Base-by-base conservation (phyloP, 2,797 vertebrate species). In the Melanotaenia maccullochi region DNA sequence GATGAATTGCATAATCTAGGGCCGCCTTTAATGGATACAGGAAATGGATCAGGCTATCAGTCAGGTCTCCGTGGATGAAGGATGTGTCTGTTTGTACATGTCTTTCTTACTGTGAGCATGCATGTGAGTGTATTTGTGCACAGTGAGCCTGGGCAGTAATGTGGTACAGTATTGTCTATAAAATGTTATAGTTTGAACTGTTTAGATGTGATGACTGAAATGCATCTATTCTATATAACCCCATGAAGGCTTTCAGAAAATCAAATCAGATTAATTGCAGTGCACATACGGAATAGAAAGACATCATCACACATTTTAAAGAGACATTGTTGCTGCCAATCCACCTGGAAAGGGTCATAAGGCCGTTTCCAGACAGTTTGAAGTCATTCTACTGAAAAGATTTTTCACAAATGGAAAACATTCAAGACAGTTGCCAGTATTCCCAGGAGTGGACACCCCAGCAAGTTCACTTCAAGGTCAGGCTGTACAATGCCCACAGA, bases 11-110 rank as follows among this genome's bases (percentile, higher is more conserved):
- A 91, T 92, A 92, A 92, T 92, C 87, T 85, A 68, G 81, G 86
- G 88, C 82, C 62, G 85, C 85, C 85, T 89, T 87, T 93, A 90
- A 92, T 93, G 90, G 91, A 88, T 88, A 82, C 89, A 92, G 92
- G 91, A 93, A 92, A 92, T 91, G 92, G 90, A 91, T 91, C 89
- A 89, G 88, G 84, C 86, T 89, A 87, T 92, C 89, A 86, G 85
- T 90, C 87, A 85, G 82, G 86, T 82, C 85, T 86, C 87, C 66
- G 80, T 60, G 85, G 82, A 81, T 85, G 82, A 85, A 52, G 81
- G 77, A 87, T 89, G 85, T 76, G 85, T 82, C 75, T 86, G 87
- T 88, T 82, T 85, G 71, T 47, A 71, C 80, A 76, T 68, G 52
- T 64, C 61, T 73, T 24, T 69, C 42, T 44, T 52, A 68, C 38